phyloP scores from a whole-genome alignment of 2,113 vertebrate genomes.

The Trogon surrucura region DNA sequence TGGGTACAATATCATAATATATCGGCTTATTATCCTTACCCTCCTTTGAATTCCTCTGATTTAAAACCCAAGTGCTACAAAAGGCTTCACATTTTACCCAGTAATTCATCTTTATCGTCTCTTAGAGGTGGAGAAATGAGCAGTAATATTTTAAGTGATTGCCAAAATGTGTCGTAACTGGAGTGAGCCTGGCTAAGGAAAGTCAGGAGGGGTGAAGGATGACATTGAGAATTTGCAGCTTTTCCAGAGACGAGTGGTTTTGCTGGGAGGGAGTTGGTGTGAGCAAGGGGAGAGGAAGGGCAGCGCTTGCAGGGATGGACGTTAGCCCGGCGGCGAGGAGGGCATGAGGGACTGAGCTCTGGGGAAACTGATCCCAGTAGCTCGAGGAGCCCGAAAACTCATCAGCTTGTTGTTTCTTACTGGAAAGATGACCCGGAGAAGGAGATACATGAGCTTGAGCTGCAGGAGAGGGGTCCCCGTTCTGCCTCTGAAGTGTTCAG shows the following conservation, averaged over 20 bases:
- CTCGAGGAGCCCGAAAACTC: not conserved
- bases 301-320: not conserved
- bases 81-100: not conserved
- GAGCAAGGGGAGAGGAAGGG: not conserved
- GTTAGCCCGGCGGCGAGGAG: not conserved
- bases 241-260: not conserved
- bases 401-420: not conserved
- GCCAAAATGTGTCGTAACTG: not conserved
- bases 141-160: not conserved
- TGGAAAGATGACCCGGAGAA: not conserved
- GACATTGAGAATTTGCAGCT: not conserved
- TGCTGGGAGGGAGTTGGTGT: accelerated
- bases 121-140: not conserved
- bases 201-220: not conserved
- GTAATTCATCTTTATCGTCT: not conserved
- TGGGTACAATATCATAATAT: not conserved
- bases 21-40: not conserved
- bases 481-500: not conserved
- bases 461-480: not conserved
- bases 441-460: not conserved
- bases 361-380: not conserved
- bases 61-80: not conserved
- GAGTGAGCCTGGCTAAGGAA: not conserved
- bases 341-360: not conserved
- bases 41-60: not conserved